Evolutionary conservation across 2,888 invertebrate genomes (phyloP).

Genomic region (Drosophila mulleri): DNA sequence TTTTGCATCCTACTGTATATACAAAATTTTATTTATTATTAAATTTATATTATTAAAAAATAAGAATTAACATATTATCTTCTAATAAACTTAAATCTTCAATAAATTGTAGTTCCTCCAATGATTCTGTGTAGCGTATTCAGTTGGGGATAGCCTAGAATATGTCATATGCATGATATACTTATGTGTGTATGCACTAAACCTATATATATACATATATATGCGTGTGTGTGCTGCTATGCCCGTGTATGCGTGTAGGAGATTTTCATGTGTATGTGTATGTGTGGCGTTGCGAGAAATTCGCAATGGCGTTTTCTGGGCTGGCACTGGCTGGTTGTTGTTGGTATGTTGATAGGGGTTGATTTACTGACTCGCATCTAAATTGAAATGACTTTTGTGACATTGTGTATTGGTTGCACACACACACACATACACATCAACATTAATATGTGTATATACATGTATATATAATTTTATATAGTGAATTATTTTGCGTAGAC

Average conservation of each 20-base stretch:
- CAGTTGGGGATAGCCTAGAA: constrained; percentile 14
- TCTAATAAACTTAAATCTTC: too few species aligned
- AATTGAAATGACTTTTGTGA: constrained; percentile 84
- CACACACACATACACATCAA: constrained; percentile 21
- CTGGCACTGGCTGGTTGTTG: constrained; percentile 71
- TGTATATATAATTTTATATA: constrained; percentile 3
- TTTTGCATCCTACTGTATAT: too few species aligned
- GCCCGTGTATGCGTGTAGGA: constrained; percentile 10
- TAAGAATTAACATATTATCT: too few species aligned
- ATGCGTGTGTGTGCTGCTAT: background rate
- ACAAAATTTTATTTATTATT: too few species aligned
- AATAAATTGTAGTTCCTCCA: background rate
- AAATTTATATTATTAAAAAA: too few species aligned
- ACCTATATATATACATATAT: background rate
- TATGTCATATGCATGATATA: constrained; percentile 34
- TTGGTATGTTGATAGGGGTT: constrained; percentile 84
- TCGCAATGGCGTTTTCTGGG: constrained; percentile 73
- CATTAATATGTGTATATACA: background rate
- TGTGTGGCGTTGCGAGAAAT: constrained; percentile 37
- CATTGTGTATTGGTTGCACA: constrained; percentile 74
- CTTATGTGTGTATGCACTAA: constrained; percentile 13
- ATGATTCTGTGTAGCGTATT: constrained; percentile 15
- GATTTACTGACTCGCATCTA: constrained; percentile 85
- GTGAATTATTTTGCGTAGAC: background rate
- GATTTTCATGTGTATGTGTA: constrained; percentile 28